Percentiles rank a stretch among this genome's conserved stretches.
phyloP scores from a whole-genome alignment of 2,888 invertebrate species.

The Acronicta leporina region DNA sequence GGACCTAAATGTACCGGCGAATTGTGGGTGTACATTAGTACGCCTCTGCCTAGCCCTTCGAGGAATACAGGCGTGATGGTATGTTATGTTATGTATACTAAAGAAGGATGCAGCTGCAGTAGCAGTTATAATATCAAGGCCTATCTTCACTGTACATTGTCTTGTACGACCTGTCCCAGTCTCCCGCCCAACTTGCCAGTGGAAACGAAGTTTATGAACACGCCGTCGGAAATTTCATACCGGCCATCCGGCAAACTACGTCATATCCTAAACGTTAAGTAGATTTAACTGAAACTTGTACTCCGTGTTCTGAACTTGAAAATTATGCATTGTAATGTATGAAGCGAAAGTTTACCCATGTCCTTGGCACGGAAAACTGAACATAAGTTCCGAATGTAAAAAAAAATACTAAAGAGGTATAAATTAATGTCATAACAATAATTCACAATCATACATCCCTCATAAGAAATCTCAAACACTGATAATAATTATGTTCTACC shows the following conservation, averaged over 20 bases:
- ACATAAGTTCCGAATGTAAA: neutral
- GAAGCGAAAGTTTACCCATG: neutral
- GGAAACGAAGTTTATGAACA: constrained; percentile 73
- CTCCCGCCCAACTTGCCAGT: constrained; percentile 66
- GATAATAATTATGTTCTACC: too few relatives aligned
- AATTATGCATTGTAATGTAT: constrained; percentile 9
- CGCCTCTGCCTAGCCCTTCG: too few relatives aligned
- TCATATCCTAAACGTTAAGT: constrained; percentile 64
- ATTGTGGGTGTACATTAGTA: too few relatives aligned
- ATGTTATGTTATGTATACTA: too few relatives aligned
- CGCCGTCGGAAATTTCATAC: constrained; percentile 79
- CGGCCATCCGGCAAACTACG: constrained; percentile 65
- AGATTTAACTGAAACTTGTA: constrained; percentile 54
- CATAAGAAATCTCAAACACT: too few relatives aligned
- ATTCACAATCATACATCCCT: too few relatives aligned
- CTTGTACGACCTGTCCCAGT: constrained; percentile 65
- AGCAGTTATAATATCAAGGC: constrained; percentile 56
- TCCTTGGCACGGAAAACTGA: neutral
- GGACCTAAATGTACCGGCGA: too few relatives aligned
- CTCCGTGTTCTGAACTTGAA: constrained; percentile 23
- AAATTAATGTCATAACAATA: too few relatives aligned
- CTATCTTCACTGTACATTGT: constrained; percentile 69
- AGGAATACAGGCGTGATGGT: too few relatives aligned
- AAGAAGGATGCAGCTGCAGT: constrained; percentile 34
- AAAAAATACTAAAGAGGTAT: too few relatives aligned